Conservation (phyloP, 1,140 invertebrate species). For the Philopotamus ludificatus region DNA sequence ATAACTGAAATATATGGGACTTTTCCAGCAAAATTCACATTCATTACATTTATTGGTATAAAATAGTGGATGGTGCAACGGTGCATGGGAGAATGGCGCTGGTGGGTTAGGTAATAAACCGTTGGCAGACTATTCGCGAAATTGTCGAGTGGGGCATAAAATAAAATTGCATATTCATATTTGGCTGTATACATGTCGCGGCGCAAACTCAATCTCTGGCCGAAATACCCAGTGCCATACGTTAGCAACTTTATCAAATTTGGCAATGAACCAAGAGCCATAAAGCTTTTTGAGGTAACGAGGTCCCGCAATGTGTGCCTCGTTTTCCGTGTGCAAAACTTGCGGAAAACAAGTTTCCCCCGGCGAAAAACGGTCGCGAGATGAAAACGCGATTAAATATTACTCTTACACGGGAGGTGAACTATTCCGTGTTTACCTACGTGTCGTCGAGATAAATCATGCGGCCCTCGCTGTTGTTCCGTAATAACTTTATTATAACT, state of each 20-base stretch:
- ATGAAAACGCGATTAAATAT: constrained; percentile 9
- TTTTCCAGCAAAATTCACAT: no score
- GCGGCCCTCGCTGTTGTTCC: neutral
- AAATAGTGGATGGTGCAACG: neutral
- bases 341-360: neutral
- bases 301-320: neutral
- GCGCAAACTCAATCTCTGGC: neutral
- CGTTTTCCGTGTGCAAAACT: neutral
- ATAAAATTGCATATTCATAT: constrained; percentile 4
- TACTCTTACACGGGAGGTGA: neutral
- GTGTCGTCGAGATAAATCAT: neutral
- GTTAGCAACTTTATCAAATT: constrained; percentile 23
- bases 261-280: constrained; percentile 16
- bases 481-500: no score
- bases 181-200: neutral
- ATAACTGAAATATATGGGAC: no score
- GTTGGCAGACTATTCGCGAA: neutral
- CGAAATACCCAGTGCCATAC: constrained; percentile 6
- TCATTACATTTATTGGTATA: no score
- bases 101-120: neutral
- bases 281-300: constrained; percentile 15
- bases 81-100: neutral
- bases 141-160: constrained; percentile 8
- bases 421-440: neutral
- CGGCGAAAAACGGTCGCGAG: constrained; percentile 7